Conservation (phyloP, 2,888 invertebrate genomes). For the Lepidochrysops patricia region DNA sequence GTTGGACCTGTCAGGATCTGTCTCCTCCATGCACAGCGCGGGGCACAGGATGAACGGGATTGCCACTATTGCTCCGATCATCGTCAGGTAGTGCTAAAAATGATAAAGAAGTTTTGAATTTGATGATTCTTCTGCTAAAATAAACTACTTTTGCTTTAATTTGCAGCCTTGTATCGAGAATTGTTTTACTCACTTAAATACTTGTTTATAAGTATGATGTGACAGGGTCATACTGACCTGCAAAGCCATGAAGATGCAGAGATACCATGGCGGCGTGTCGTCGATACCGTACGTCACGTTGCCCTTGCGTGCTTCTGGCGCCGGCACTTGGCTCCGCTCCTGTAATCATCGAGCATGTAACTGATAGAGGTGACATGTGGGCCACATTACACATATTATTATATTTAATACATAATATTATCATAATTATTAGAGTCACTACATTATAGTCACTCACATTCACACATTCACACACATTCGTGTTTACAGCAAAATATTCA, state of each 20-base stretch:
- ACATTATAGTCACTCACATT: background rate
- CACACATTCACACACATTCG: background rate
- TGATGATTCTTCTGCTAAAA: no score
- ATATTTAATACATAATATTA: no score
- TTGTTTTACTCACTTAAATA: no score
- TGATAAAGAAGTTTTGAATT: no score
- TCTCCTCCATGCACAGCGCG: slow-evolving; percentile 70
- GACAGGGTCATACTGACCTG: slow-evolving; percentile 78
- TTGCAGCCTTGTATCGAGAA: no score
- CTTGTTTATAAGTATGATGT: background rate
- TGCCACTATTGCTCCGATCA: slow-evolving; percentile 89
- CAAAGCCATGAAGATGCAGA: slow-evolving; percentile 86
- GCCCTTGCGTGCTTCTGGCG: slow-evolving; percentile 34
- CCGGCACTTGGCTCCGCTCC: slow-evolving; percentile 12
- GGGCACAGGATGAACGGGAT: slow-evolving; percentile 88
- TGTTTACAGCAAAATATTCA: slow-evolving; percentile 11
- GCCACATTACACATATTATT: no score
- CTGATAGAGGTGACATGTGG: background rate
- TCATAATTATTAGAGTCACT: no score
- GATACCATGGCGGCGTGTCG: slow-evolving; percentile 88
- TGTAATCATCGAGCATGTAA: background rate
- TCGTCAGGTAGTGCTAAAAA: slow-evolving; percentile 83
- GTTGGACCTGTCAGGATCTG: slow-evolving; percentile 70
- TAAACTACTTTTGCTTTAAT: no score
- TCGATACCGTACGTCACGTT: slow-evolving; percentile 82